Conservation (phyloP, 2,888 invertebrate genomes). For the Heteropelma amictum region DNA sequence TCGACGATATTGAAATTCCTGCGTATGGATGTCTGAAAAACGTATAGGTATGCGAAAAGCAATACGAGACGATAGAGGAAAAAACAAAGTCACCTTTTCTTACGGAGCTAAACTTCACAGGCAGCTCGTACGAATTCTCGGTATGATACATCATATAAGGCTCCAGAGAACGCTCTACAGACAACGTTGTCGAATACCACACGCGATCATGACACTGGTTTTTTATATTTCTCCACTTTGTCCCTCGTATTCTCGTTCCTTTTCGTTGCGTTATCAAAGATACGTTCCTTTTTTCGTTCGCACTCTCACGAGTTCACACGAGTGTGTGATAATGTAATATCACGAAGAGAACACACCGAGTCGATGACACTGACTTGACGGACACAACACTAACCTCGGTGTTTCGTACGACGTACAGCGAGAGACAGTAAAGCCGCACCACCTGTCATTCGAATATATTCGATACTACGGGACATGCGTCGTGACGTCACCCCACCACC, state of each 20-base stretch:
- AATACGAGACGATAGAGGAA: constrained; percentile 19
- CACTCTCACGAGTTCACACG: constrained; percentile 25
- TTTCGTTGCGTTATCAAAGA: constrained; percentile 6
- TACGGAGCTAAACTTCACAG: constrained; percentile 69
- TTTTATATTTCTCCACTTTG: background rate
- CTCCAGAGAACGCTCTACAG: constrained; percentile 66
- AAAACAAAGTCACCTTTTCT: constrained; percentile 70
- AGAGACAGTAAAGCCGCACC: constrained; percentile 64
- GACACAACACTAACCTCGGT: constrained; percentile 41
- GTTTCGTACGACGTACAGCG: constrained; percentile 38
- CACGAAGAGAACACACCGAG: background rate
- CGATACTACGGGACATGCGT: constrained; percentile 72
- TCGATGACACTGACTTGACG: background rate
- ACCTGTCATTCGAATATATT: constrained; percentile 76
- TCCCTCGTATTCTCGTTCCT: background rate
- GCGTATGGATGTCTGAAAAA: background rate
- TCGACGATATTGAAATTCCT: constrained; percentile 2
- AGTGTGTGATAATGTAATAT: background rate
- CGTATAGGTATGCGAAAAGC: background rate
- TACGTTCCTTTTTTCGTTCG: background rate
- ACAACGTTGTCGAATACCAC: constrained; percentile 64
- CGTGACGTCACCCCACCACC: constrained; percentile 66
- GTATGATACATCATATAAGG: constrained; percentile 71
- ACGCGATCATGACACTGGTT: constrained; percentile 70
- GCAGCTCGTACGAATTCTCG: constrained; percentile 68